Conservation (phyloP, 2,888 invertebrate species). For the Creontiades dilutus region DNA sequence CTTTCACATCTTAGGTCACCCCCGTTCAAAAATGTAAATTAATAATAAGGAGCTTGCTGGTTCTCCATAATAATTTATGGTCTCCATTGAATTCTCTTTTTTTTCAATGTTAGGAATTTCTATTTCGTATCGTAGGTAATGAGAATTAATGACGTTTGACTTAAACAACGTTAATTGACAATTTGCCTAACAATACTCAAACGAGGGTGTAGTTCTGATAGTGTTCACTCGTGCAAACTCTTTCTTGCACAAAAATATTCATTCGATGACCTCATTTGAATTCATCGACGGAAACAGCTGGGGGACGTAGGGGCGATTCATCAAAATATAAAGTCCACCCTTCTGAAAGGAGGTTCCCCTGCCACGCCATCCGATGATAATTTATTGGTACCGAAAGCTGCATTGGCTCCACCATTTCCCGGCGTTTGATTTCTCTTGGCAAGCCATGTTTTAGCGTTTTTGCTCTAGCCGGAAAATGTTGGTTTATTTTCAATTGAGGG, state of each 20-base stretch:
- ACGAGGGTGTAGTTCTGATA: background rate
- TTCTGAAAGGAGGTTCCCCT: slow-evolving; percentile 9
- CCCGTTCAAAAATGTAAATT: no score
- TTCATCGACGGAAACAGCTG: background rate
- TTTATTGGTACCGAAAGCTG: slow-evolving; percentile 14
- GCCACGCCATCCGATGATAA: background rate
- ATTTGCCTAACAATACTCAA: background rate
- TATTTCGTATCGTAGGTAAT: no score
- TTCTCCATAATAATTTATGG: no score
- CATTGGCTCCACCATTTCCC: slow-evolving; percentile 19
- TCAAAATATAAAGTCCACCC: slow-evolving; percentile 25
- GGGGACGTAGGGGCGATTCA: background rate
- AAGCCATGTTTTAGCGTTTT: background rate
- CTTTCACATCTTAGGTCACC: no score
- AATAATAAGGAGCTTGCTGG: no score
- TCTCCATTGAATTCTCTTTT: no score
- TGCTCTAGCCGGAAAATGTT: no score
- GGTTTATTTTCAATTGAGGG: no score
- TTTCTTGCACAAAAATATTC: slow-evolving; percentile 1
- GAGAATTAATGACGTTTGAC: no score
- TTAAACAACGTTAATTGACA: no score
- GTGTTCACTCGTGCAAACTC: background rate
- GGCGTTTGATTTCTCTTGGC: background rate
- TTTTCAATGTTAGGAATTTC: no score
- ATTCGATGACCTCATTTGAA: background rate